Evolutionary conservation across 2,113 vertebrate species (phyloP), one percentile per base, ranked within the genome.

Genomic region (Corythornis madagascariensis): DNA sequence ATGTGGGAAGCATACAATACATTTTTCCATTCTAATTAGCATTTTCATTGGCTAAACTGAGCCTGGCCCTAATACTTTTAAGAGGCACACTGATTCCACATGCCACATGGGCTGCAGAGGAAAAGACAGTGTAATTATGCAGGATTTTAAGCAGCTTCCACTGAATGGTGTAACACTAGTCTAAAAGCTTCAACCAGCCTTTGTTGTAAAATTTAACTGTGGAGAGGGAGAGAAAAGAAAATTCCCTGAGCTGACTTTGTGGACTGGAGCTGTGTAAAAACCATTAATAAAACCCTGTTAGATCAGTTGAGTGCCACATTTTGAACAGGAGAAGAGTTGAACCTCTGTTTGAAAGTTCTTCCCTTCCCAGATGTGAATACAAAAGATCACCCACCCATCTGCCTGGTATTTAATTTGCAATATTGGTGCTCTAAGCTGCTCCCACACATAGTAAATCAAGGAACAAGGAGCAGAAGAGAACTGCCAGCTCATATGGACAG

Each of bases 361-460:
- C 64, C 64, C 60, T 82, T 88, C 42, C 60, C 83, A 87, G 57
- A 78, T 14, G 11, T 1, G 1, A 80, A 56, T 43, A 64, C 57
- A 28, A 72, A 94, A 90, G 83, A 76, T 95, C 88, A 95, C 70
- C 50, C 84, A 53, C 50, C 53, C 3, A 0, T 42, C 80, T 81
- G 33, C 45, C 80, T 81, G 33, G 76, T 74, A 66, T 86, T 92
- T 93, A 76, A 86, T 92, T 81, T 79, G 65, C 75, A 88, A 48
- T 72, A 66, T 19, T 47, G 66, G 91, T 76, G 56, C 73, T 25
- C 63, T 79, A 63, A 93, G 67, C 48, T 77, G 57, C 48, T 83
- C 52, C 3, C 6, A 21, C 24, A 74, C 31, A 57, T 43, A 71
- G 76, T 93, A 94, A 92, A 95, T 94, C 86, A 93, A 71, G 33